These are phyloP conservation scores for Metacarcinus magister DNA, from an alignment of 2,888 invertebrate species.

Conservation along the genomic window DNA sequence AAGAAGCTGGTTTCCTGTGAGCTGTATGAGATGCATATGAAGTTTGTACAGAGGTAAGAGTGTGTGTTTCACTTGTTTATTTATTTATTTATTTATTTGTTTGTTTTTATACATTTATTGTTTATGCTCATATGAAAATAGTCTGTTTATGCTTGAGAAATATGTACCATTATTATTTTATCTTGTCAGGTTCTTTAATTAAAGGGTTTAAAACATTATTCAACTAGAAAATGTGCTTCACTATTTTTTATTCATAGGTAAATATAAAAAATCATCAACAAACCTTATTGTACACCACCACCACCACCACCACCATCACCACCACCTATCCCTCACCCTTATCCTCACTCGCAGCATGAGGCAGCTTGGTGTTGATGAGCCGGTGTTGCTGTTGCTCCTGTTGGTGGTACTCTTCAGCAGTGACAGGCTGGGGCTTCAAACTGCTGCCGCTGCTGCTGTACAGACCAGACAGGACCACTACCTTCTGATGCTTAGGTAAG, in stretches of 20 bases:
- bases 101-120: background rate
- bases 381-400: conserved; percentile 85
- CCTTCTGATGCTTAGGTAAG: conserved; percentile 83
- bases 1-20: conserved; percentile 84
- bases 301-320: background rate
- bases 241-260: background rate
- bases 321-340: background rate
- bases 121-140: background rate
- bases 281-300: background rate
- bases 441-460: conserved; percentile 84
- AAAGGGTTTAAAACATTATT: background rate
- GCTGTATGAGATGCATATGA: conserved; percentile 85
- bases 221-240: background rate
- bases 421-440: conserved; percentile 84
- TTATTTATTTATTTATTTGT: background rate
- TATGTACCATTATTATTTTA: too few species aligned
- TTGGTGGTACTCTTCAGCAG: conserved; percentile 85
- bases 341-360: conserved; percentile 80
- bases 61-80: background rate
- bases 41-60: conserved; percentile 84
- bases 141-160: too few species aligned
- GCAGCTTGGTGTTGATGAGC: conserved; percentile 85
- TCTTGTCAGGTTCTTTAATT: background rate
- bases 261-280: background rate
- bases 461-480: conserved; percentile 85